phyloP scores from a whole-genome alignment of 2,113 vertebrate species.

The Ramphastos sulfuratus region DNA sequence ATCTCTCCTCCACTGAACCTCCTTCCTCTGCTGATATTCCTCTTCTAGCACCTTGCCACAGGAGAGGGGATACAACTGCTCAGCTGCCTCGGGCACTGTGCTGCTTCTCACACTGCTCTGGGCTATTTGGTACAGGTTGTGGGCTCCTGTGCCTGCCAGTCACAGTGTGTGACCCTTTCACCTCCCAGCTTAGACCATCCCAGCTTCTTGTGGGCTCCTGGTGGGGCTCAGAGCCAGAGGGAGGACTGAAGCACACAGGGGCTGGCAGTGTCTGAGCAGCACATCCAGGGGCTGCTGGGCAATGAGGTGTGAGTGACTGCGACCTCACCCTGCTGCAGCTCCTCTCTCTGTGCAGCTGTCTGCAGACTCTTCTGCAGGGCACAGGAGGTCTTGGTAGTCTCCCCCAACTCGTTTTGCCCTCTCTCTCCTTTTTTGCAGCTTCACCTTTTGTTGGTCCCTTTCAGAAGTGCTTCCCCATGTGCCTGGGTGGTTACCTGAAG shows the following conservation, averaged over 20 bases:
- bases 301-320: not conserved
- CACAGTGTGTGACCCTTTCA: not conserved
- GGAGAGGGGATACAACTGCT: not conserved
- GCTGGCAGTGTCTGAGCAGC: not conserved
- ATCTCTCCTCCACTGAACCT: not conserved
- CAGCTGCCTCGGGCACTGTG: fast-evolving
- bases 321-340: not conserved
- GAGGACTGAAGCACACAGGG: not conserved
- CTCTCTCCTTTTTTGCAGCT: not conserved
- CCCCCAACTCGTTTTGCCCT: not conserved
- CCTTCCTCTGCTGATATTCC: not conserved
- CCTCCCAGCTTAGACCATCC: not conserved
- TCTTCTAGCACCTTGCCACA: not conserved
- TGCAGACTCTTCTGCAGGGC: not conserved
- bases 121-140: not conserved
- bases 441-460: not conserved
- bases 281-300: not conserved
- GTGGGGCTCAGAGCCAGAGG: not conserved
- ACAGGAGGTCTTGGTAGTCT: not conserved
- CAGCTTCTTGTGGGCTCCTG: not conserved
- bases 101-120: not conserved
- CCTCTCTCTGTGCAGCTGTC: not conserved
- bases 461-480: not conserved
- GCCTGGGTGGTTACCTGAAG: not conserved
- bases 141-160: not conserved